Evolutionary conservation across 2,888 invertebrate species (phyloP).

Genomic region (Drosophila rellima): DNA sequence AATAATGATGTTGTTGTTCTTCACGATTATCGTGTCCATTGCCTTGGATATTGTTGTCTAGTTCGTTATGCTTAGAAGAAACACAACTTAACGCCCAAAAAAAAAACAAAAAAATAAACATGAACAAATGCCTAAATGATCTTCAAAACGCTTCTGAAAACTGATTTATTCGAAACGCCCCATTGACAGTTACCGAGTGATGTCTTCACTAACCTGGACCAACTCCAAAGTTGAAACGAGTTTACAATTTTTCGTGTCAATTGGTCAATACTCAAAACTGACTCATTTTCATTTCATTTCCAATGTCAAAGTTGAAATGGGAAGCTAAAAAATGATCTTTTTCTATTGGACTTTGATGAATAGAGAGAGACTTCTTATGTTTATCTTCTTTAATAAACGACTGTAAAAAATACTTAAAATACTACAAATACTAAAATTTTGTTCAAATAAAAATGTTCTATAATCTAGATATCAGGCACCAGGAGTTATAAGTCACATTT

Average conservation of each 20-base stretch:
- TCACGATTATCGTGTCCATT: constrained; percentile 39
- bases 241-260: constrained; percentile 28
- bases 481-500: too few relatives aligned
- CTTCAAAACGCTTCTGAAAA: constrained; percentile 28
- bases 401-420: too few relatives aligned
- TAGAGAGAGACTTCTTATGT: too few relatives aligned
- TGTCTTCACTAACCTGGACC: constrained; percentile 37
- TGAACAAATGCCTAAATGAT: constrained; percentile 30
- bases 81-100: constrained; percentile 15
- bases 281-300: constrained; percentile 19
- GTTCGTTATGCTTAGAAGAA: constrained; percentile 30
- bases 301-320: too few relatives aligned
- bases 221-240: constrained; percentile 25
- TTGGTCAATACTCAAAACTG: not conserved
- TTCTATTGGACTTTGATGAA: too few relatives aligned
- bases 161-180: constrained; percentile 54
- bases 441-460: too few relatives aligned
- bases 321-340: too few relatives aligned
- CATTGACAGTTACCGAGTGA: constrained; percentile 51
- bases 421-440: too few relatives aligned
- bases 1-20: constrained; percentile 19
- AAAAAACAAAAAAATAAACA: constrained; percentile 5
- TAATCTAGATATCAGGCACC: too few relatives aligned
- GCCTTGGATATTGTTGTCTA: constrained; percentile 39
- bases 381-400: too few relatives aligned